Evolutionary conservation across 1,140 invertebrate species (phyloP).

Genomic region (Trachymyrmex septentrionalis): DNA sequence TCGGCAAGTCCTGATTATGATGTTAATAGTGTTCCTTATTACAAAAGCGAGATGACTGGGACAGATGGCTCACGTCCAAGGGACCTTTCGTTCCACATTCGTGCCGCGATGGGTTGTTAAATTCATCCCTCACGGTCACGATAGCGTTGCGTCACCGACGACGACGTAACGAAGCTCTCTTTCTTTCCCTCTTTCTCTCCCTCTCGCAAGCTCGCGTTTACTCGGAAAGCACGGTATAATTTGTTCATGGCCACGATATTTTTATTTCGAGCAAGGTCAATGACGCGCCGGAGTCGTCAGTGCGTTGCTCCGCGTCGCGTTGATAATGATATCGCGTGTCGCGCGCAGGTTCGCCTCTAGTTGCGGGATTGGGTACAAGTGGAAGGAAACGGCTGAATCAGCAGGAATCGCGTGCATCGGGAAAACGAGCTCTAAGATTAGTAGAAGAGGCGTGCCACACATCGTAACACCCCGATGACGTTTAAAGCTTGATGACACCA

Average conservation of each 20-base stretch:
- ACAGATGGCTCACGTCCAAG: constrained; percentile 30
- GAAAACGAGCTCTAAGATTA: not conserved
- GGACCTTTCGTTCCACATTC: not conserved
- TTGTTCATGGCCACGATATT: constrained; percentile 8
- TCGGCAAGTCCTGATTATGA: not conserved
- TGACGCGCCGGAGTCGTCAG: constrained; percentile 70
- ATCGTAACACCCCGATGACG: not conserved
- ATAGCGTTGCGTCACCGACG: constrained; percentile 27
- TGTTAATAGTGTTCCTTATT: not conserved
- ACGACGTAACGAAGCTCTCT: not conserved
- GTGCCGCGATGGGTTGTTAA: not conserved
- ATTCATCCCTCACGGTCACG: constrained; percentile 35
- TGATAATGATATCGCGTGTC: constrained; percentile 67
- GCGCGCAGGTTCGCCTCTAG: not conserved
- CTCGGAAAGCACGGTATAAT: not conserved
- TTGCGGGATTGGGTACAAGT: not conserved
- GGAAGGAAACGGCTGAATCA: constrained; percentile 44
- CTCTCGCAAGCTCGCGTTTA: not conserved
- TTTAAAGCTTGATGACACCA: not conserved
- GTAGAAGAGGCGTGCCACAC: too few species aligned
- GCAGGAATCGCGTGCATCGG: constrained; percentile 3
- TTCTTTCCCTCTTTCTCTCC: not conserved
- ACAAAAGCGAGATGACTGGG: not conserved
- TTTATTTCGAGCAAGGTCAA: constrained; percentile 71
- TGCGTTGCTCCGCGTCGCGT: constrained; percentile 68